Evolutionary conservation across 2,113 vertebrate genomes (phyloP).

Genomic region (Rhinichthys klamathensis): DNA sequence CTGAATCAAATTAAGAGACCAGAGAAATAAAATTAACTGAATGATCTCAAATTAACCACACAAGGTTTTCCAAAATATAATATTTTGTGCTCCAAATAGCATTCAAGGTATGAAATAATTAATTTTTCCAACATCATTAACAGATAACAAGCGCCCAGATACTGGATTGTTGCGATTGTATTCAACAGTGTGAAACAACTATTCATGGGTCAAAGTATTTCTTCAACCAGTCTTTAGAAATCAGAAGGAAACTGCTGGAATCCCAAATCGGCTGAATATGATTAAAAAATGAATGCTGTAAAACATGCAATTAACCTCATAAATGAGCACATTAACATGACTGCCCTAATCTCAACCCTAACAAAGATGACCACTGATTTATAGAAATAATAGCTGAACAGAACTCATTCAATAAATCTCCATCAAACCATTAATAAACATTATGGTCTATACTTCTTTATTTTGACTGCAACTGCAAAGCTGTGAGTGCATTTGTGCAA

Average conservation of each 20-base stretch:
- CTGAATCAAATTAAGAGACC: not conserved
- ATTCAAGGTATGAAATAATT: not conserved
- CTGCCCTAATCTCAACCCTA: not conserved
- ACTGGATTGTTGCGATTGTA: not conserved
- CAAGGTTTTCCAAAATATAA: not conserved
- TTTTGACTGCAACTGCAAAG: not conserved
- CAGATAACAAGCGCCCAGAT: not conserved
- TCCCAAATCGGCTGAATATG: not conserved
- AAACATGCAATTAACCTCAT: constrained; percentile 14
- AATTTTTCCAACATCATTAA: not conserved
- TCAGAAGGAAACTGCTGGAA: not conserved
- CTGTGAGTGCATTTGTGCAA: constrained; percentile 8
- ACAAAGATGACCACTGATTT: not conserved
- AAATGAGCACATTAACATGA: constrained; percentile 7
- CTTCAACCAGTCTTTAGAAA: not conserved
- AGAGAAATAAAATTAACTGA: not conserved
- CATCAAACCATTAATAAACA: not conserved
- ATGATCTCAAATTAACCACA: not conserved
- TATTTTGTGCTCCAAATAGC: not conserved
- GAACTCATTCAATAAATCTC: not conserved
- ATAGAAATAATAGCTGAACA: not conserved
- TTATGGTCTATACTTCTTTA: not conserved
- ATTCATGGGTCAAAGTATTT: not conserved
- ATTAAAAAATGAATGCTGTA: not conserved
- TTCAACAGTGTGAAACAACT: not conserved